Base-by-base conservation (phyloP, 2,888 invertebrate genomes). In the Macrophya alboannulata region DNA sequence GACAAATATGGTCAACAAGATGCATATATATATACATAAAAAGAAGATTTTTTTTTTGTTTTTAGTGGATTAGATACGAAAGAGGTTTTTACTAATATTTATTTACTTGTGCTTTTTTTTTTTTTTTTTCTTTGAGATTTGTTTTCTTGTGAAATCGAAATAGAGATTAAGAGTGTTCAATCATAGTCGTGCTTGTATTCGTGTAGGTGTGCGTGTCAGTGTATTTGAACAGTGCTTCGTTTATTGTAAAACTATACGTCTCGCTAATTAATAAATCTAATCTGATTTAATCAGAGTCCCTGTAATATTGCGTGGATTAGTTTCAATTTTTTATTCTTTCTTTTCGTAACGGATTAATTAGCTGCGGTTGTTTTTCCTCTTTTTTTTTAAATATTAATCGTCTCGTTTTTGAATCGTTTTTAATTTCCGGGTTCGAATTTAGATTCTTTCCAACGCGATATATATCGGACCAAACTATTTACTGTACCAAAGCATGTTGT, bases 261-360 rank as follows among this genome's bases (percentile, higher is more conserved):
- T 81, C 21, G 8, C 15, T 40, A 81, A 43, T 81, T 43, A 81
- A 43, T 62, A 17, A 12, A 62, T 62, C 62, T 81, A 81, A 81
- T 81, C 62, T 81, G 51, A 81, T 81, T 62, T 31, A 81, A 62
- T 81, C 62, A 43, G 15, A 43, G 81, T 81, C 81, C 81, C 25
- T 40, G 31, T 3, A 31, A 31, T 31, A 81, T 77, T 21, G 43
- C 81, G 81, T 62, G 81, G n/a, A 77, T 77, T 79, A 17, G 21
- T 62, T 21, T 25, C 25, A 9, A 31, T 59, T 31, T 51, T 51
- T 25, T 48, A 1, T 31, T 9, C 0, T 31, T 76, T 51, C 12
- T 31, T 17, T 51, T 51, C 31, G 31, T 25, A 3, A 51, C 10
- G 15, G 5, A 12, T 76, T 40, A 43, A 21, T 81, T 79, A 79